Percentiles rank a stretch among this genome's conserved stretches.
Conservation (phyloP, 2,888 invertebrate genomes). For the Xestia c-nigrum region DNA sequence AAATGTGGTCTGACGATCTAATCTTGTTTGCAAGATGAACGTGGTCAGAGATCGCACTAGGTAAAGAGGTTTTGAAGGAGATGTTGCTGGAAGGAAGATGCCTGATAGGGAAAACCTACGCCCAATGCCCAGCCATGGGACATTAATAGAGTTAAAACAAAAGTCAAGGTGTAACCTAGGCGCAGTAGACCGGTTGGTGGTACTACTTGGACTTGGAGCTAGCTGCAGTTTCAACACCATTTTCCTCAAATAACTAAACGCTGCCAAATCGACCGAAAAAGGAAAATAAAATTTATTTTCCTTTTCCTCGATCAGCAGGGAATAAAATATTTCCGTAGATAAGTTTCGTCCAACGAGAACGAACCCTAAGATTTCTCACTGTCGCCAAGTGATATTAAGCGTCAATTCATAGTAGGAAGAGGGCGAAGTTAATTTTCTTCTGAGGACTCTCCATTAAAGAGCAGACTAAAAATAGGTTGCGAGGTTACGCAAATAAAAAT, state of each 20-base stretch:
- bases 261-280: background rate
- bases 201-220: background rate
- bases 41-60: background rate
- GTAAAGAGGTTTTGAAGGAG: background rate
- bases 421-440: conserved; percentile 41
- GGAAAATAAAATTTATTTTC: background rate
- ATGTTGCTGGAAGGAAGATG: background rate
- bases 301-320: background rate
- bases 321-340: conserved; percentile 33
- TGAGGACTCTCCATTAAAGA: conserved; percentile 4
- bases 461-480: conserved; percentile 16
- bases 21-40: background rate
- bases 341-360: conserved; percentile 10
- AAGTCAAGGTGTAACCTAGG: background rate
- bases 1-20: background rate
- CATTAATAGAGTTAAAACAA: background rate
- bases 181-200: background rate
- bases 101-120: no score
- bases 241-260: background rate
- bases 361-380: conserved; percentile 43
- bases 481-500: background rate
- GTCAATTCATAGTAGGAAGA: conserved; percentile 37
- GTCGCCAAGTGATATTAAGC: conserved; percentile 44
- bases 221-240: background rate
- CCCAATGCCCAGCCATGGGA: no score